A percentile compares a stretch with the other conserved stretches of the same genome.
These are phyloP conservation scores for Corythornis leucogaster DNA, from an alignment of 2,797 vertebrate genomes.

Conservation along the genomic window DNA sequence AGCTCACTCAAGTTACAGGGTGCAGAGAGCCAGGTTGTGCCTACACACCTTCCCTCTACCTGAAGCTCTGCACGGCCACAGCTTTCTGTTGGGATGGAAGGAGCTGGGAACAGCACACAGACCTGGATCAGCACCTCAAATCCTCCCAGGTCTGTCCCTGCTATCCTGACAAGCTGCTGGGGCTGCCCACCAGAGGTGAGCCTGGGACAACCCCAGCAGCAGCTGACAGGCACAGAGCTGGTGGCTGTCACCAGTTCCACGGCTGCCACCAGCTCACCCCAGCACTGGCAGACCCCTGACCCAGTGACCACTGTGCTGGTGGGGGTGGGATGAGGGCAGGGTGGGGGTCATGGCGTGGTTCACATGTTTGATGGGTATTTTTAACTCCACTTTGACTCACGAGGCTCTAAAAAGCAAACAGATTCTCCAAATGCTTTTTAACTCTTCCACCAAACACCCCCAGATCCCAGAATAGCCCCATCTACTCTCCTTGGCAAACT, in stretches of 20 bases:
- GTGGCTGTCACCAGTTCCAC: not conserved
- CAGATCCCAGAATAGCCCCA: conserved; percentile 20
- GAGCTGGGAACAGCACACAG: not conserved
- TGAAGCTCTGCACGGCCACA: not conserved
- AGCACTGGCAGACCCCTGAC: not conserved
- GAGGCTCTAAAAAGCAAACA: conserved; percentile 24
- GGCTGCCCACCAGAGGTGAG: not conserved
- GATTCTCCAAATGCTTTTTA: conserved; percentile 32
- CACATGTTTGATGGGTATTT: conserved; percentile 26
- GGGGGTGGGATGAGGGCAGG: conserved; percentile 26
- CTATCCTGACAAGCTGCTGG: not conserved
- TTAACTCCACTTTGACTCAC: conserved; percentile 49
- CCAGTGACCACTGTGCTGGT: not conserved
- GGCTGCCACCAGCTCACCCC: not conserved
- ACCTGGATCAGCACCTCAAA: not conserved
- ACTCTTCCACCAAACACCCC: not conserved
- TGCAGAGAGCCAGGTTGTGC: not conserved
- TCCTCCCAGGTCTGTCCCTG: not conserved
- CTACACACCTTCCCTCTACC: not conserved
- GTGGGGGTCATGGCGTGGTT: not conserved
- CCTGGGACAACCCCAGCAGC: not conserved
- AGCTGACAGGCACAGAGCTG: not conserved
- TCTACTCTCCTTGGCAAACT: not conserved
- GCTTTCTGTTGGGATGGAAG: not conserved
- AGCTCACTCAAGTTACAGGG: not conserved